Evolutionary conservation across 2,888 invertebrate genomes (phyloP).

Genomic region (Bursaphelenchus okinawaensis): DNA sequence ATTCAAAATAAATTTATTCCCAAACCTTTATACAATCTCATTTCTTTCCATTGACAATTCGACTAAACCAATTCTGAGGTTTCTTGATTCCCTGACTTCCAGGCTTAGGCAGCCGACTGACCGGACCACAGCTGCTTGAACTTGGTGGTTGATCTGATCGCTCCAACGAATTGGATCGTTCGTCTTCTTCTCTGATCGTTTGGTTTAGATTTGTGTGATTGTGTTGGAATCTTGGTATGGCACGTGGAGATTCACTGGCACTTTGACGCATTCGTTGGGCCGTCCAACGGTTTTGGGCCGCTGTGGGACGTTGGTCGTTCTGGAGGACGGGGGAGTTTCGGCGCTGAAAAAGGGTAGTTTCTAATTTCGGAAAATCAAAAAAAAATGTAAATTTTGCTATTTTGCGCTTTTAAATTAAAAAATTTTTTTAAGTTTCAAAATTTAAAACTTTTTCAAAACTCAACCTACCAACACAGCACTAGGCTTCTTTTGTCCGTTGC

Average conservation of each 20-base stretch:
- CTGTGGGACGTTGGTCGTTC: constrained; percentile 6
- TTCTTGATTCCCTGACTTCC: not conserved
- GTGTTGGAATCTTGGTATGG: constrained; percentile 13
- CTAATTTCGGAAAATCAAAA: not conserved
- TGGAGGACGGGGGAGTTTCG: constrained; percentile 16
- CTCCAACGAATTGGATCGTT: constrained; percentile 1
- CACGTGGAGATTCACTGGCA: constrained; percentile 9
- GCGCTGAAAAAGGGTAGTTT: constrained; percentile 11
- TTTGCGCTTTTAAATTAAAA: no score
- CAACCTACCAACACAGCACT: not conserved
- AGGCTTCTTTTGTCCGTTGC: not conserved
- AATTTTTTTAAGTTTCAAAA: no score
- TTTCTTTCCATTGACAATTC: not conserved
- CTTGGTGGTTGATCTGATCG: not conserved
- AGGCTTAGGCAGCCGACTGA: not conserved
- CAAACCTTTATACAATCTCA: not conserved
- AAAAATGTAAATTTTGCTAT: not conserved
- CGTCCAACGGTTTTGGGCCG: not conserved
- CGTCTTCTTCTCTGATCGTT: constrained; percentile 26
- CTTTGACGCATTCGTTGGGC: not conserved
- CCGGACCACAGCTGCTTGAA: not conserved
- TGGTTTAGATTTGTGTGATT: constrained; percentile 16
- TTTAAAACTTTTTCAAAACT: no score
- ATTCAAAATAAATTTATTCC: not conserved
- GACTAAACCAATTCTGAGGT: not conserved